These are phyloP conservation scores for Pogonognathellus flavescens DNA, from an alignment of 1,140 invertebrate genomes.

Conservation along the genomic window DNA sequence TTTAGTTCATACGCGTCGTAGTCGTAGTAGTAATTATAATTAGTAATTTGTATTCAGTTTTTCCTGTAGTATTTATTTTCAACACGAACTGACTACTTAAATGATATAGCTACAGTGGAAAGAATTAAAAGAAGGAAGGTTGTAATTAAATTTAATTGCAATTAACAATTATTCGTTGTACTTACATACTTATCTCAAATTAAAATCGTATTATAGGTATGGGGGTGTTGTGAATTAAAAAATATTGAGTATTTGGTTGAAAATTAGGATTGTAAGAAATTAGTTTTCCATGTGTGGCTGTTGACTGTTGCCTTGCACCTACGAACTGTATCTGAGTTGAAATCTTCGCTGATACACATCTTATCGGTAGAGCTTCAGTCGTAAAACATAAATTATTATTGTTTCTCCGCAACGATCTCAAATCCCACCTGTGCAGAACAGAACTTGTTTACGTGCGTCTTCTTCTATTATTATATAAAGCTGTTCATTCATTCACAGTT, in stretches of 20 bases:
- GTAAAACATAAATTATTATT: constrained; percentile 21
- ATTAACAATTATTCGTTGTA: no score
- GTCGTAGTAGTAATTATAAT: neutral
- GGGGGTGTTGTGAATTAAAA: no score
- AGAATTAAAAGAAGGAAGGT: no score
- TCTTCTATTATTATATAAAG: neutral
- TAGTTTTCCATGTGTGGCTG: no score
- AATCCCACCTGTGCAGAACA: constrained; percentile 24
- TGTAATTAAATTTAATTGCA: no score
- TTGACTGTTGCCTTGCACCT: no score
- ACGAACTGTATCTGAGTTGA: constrained; percentile 2
- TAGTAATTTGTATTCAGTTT: neutral
- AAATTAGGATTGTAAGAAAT: no score
- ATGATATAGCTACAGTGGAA: no score
- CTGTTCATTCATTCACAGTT: neutral
- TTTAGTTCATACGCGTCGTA: neutral
- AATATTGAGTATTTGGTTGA: no score
- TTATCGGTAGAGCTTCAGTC: neutral
- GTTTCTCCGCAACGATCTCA: constrained; percentile 25
- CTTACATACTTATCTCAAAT: no score
- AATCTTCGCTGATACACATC: constrained; percentile 6
- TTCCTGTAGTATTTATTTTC: neutral
- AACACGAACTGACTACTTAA: no score
- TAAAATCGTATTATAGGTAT: no score
- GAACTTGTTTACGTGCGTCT: constrained; percentile 26